Evolutionary conservation across 2,888 invertebrate species (phyloP).

Genomic region (Rhogogaster chlorosoma): DNA sequence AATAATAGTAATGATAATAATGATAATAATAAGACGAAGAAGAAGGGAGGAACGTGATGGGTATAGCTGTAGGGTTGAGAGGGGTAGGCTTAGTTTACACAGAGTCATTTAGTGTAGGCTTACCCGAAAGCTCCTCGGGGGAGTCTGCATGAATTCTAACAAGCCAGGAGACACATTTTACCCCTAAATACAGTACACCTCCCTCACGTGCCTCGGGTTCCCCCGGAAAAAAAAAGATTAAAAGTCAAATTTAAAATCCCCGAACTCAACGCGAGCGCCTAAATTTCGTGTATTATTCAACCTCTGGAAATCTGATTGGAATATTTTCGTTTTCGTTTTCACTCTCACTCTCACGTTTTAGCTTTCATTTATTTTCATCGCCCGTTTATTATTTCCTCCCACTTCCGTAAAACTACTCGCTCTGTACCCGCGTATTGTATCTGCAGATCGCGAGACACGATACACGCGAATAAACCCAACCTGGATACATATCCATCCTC

Average conservation of each 20-base stretch:
- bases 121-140: constrained; percentile 50
- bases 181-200: constrained; percentile 11
- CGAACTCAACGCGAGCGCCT: not conserved
- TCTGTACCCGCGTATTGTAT: not conserved
- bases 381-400: too few species aligned
- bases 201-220: not conserved
- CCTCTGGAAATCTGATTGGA: not conserved
- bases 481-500: not conserved
- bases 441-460: not conserved
- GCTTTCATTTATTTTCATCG: not conserved
- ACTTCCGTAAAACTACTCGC: not conserved
- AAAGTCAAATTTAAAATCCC: constrained; percentile 27
- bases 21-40: not conserved
- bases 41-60: not conserved
- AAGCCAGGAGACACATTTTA: not conserved
- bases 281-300: not conserved
- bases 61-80: not conserved
- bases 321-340: not conserved
- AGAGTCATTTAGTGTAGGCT: constrained; percentile 52
- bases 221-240: not conserved
- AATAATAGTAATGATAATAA: not conserved
- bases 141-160: constrained; percentile 43
- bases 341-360: too few species aligned
- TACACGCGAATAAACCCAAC: not conserved
- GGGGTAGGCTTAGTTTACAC: constrained; percentile 49